phyloP scores from a whole-genome alignment of 2,888 invertebrate species.

The Synanthedon andrenaeformis region DNA sequence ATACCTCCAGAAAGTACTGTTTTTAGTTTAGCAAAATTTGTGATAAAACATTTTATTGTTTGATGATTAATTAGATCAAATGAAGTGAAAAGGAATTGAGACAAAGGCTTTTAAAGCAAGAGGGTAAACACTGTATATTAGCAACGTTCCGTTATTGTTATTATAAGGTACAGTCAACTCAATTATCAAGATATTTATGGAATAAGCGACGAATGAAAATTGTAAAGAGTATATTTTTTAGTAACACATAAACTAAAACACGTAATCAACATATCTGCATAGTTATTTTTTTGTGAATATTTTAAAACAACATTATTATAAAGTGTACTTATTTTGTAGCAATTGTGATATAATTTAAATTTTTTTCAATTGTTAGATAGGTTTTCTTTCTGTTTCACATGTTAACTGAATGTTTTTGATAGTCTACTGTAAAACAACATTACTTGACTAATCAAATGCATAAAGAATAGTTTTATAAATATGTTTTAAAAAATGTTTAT shows the following conservation, averaged over 20 bases:
- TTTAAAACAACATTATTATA: neutral
- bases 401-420: too few relatives aligned
- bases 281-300: neutral
- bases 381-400: too few relatives aligned
- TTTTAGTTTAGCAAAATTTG: conserved; percentile 20
- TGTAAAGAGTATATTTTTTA: neutral
- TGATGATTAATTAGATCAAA: neutral
- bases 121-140: neutral
- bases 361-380: too few relatives aligned
- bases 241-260: neutral
- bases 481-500: too few relatives aligned
- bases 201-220: too few relatives aligned
- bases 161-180: neutral
- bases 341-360: too few relatives aligned
- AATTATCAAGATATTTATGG: neutral
- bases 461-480: too few relatives aligned
- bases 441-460: too few relatives aligned
- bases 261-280: neutral
- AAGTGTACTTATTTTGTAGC: neutral
- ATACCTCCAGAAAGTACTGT: conserved; percentile 38
- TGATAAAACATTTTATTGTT: neutral
- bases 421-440: too few relatives aligned
- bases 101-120: neutral
- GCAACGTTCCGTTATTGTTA: neutral
- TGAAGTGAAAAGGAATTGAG: neutral